Percentiles rank a stretch among this genome's conserved stretches.
These are phyloP conservation scores for Agelastica alni DNA, from an alignment of 2,888 invertebrate species.

Conservation along the genomic window DNA sequence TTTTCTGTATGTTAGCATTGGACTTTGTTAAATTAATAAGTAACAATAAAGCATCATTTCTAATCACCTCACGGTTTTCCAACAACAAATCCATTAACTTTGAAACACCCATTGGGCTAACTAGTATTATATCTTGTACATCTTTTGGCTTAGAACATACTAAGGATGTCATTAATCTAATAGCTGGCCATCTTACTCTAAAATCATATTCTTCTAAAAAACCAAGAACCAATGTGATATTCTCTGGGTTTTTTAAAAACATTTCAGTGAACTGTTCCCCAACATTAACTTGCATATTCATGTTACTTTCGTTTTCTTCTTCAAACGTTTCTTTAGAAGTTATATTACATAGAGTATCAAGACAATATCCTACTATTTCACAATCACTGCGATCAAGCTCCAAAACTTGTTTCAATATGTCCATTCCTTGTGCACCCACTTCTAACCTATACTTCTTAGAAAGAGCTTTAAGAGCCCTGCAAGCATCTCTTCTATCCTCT, in stretches of 20 bases:
- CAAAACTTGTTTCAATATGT: slow-evolving; percentile 78
- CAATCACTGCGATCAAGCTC: slow-evolving; percentile 87
- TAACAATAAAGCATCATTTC: slow-evolving; percentile 91
- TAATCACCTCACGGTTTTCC: slow-evolving; percentile 92
- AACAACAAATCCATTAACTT: slow-evolving; percentile 95
- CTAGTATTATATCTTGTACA: slow-evolving; percentile 83
- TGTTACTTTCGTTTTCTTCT: slow-evolving; percentile 70
- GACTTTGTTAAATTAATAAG: slow-evolving; percentile 91
- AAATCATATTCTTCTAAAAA: slow-evolving; percentile 95
- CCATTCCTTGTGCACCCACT: slow-evolving; percentile 92
- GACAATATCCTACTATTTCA: slow-evolving; percentile 88
- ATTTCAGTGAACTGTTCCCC: slow-evolving; percentile 97
- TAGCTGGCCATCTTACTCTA: slow-evolving; percentile 86
- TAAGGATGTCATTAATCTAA: slow-evolving; percentile 86
- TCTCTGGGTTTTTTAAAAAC: slow-evolving; percentile 88
- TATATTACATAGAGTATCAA: slow-evolving; percentile 91
- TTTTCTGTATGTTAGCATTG: slow-evolving; percentile 97
- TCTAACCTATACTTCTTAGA: slow-evolving; percentile 92
- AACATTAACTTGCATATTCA: slow-evolving; percentile 61
- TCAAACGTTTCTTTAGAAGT: slow-evolving; percentile 81
- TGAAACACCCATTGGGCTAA: slow-evolving; percentile 96
- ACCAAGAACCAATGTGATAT: slow-evolving; percentile 78
- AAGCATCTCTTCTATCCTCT: slow-evolving; percentile 95
- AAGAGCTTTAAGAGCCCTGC: slow-evolving; percentile 88
- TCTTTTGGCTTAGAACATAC: slow-evolving; percentile 84